Conservation (phyloP, 2,888 invertebrate genomes). For the Antheraea yamamai region DNA sequence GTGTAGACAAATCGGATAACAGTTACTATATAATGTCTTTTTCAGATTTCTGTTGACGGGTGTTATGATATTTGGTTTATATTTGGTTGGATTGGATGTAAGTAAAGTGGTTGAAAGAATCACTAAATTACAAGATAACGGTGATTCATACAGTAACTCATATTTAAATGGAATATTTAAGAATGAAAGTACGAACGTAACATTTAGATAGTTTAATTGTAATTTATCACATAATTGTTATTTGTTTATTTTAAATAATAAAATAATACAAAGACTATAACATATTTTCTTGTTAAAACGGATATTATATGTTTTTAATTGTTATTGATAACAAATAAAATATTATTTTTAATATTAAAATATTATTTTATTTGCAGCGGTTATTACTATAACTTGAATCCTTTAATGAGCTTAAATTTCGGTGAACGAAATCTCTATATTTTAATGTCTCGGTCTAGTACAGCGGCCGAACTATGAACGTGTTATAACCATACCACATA, state of each 20-base stretch:
- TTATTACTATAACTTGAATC: background rate
- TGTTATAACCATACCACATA: no score
- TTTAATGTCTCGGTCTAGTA: no score
- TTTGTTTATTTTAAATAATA: background rate
- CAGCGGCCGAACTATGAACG: no score
- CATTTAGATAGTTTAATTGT: background rate
- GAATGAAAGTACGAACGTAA: slow-evolving; percentile 24
- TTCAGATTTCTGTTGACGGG: slow-evolving; percentile 49
- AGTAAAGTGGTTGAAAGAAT: slow-evolving; percentile 18
- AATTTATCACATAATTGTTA: background rate
- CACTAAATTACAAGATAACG: slow-evolving; percentile 21
- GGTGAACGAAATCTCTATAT: no score
- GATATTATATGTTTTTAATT: no score
- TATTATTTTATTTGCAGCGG: background rate
- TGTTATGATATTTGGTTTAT: slow-evolving; percentile 42
- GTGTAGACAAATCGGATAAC: background rate
- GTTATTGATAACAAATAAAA: no score
- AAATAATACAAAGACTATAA: background rate
- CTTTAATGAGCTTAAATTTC: background rate
- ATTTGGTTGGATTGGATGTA: slow-evolving; percentile 30
- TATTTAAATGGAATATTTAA: slow-evolving; percentile 19
- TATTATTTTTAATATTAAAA: no score
- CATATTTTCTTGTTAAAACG: background rate
- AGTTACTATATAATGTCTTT: slow-evolving; percentile 22
- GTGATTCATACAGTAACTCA: background rate